Evolutionary conservation across 2,797 vertebrate genomes (phyloP).

Genomic region (Distichodus sexfasciatus): DNA sequence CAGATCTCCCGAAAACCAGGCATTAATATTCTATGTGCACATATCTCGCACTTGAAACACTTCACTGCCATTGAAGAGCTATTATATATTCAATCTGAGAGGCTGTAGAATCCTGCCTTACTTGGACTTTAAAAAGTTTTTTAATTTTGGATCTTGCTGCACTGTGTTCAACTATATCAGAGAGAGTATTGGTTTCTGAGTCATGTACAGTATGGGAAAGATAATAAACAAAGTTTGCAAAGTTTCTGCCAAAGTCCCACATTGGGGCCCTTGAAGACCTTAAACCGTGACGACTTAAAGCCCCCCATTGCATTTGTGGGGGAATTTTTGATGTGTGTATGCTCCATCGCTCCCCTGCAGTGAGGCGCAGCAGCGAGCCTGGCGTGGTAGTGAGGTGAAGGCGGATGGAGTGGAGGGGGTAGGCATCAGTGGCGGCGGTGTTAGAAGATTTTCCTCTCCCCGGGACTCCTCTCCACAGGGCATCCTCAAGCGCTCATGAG

Average conservation of each 20-base stretch:
- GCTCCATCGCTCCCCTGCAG: slow-evolving; percentile 54
- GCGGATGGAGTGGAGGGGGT: slow-evolving; percentile 19
- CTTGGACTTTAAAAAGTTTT: slow-evolving; percentile 21
- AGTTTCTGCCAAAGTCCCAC: slow-evolving; percentile 57
- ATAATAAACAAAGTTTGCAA: neutral
- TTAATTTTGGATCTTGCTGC: slow-evolving; percentile 27
- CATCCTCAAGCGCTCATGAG: slow-evolving; percentile 65
- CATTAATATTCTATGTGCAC: slow-evolving; percentile 40
- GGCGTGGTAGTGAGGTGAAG: slow-evolving; percentile 40
- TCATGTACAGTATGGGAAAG: neutral
- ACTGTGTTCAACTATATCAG: slow-evolving; percentile 2
- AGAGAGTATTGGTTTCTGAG: neutral
- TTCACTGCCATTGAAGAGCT: slow-evolving; percentile 15
- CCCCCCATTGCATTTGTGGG: slow-evolving; percentile 64
- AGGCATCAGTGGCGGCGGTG: slow-evolving; percentile 21
- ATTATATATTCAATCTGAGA: slow-evolving; percentile 16
- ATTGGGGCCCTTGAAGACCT: slow-evolving; percentile 55
- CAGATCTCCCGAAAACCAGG: slow-evolving; percentile 10
- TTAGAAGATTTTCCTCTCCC: slow-evolving; percentile 66
- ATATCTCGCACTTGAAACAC: slow-evolving; percentile 14
- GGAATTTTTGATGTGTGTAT: slow-evolving; percentile 74
- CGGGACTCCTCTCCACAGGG: slow-evolving; percentile 67
- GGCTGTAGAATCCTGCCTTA: neutral
- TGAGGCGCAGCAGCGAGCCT: slow-evolving; percentile 54
- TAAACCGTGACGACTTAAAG: slow-evolving; percentile 69